phyloP scores from a whole-genome alignment of 2,113 vertebrate genomes.

The Tupaia chinensis region DNA sequence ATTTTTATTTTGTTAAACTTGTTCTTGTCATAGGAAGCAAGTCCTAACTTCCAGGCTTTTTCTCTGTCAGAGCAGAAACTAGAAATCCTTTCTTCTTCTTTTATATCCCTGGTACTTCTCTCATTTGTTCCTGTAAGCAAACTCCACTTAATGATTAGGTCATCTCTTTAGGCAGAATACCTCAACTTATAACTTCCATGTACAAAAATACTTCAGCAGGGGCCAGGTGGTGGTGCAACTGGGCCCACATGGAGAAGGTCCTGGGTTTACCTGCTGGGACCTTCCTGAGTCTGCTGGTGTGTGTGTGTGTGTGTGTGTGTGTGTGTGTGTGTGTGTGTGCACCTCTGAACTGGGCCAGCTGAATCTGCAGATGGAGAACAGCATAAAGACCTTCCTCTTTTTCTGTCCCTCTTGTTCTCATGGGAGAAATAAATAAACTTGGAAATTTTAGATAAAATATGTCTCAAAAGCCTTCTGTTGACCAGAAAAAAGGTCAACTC shows the following conservation, averaged over 20 bases:
- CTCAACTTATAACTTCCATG: neutral
- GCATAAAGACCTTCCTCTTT: too few species aligned
- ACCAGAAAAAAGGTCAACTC: neutral
- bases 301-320: too few species aligned
- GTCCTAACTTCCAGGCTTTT: neutral
- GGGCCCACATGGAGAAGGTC: too few species aligned
- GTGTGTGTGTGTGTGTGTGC: too few species aligned
- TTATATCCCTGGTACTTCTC: neutral
- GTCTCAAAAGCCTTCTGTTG: neutral
- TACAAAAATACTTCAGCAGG: neutral
- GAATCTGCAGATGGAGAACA: too few species aligned
- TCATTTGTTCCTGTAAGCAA: neutral
- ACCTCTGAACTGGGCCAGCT: too few species aligned
- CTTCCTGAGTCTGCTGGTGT: too few species aligned
- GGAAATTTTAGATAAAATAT: too few species aligned
- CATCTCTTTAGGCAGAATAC: neutral
- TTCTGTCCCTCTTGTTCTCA: too few species aligned
- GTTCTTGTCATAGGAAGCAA: neutral
- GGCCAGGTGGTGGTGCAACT: too few species aligned
- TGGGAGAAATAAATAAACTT: too few species aligned
- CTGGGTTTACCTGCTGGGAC: too few species aligned
- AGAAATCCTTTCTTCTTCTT: neutral
- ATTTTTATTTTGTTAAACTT: neutral
- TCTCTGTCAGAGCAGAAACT: neutral
- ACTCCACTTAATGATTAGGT: neutral